phyloP scores from a whole-genome alignment of 2,113 vertebrate species.

The Austrofundulus limnaeus region DNA sequence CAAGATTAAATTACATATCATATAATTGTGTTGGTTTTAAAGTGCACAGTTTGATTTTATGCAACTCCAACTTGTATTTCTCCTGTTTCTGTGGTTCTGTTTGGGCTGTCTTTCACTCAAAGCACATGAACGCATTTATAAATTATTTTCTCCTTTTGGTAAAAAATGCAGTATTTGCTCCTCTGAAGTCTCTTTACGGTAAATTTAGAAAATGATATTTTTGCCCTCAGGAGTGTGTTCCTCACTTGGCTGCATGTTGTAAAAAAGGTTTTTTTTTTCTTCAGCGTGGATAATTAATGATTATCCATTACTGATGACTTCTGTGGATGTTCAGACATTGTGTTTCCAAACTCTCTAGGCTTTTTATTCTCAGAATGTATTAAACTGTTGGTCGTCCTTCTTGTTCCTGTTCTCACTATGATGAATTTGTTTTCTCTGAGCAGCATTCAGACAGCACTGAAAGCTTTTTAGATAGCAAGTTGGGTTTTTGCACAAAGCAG shows the following conservation, averaged over 20 bases:
- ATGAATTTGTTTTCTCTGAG: neutral
- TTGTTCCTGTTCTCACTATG: neutral
- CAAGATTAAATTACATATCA: neutral
- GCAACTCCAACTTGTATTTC: no score
- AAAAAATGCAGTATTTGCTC: neutral
- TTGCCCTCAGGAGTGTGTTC: neutral
- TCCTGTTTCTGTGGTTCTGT: neutral
- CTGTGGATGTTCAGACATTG: neutral
- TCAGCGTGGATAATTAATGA: conserved; percentile 3
- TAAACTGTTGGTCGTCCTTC: neutral
- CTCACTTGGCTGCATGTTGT: neutral
- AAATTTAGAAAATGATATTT: neutral
- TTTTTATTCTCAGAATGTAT: neutral
- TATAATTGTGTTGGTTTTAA: neutral
- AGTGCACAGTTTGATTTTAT: no score
- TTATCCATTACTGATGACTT: neutral
- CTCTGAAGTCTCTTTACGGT: neutral
- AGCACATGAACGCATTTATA: neutral
- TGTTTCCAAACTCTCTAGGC: neutral
- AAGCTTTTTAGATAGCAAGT: neutral
- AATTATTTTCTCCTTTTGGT: neutral
- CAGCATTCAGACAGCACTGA: neutral
- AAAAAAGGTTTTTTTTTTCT: neutral
- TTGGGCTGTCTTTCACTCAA: neutral
- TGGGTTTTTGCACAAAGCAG: neutral